Evolutionary conservation across 2,113 vertebrate species (phyloP), one percentile per base, ranked within the genome.

Genomic region (Ornithorhynchus anatinus): DNA sequence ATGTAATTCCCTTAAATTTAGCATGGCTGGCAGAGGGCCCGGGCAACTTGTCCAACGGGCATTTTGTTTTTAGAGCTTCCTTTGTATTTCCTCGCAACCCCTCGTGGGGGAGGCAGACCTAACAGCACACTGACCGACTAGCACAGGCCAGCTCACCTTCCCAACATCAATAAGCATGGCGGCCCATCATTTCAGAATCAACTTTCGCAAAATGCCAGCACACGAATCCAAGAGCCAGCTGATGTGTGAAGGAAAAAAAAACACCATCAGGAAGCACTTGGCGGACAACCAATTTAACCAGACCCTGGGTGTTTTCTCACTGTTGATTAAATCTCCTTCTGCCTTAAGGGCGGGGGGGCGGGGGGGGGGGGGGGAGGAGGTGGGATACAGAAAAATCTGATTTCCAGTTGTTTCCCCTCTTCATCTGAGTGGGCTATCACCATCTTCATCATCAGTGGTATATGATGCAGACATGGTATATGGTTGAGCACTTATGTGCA

Each of bases 151-250:
- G 75, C 61, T 72, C 84, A 72, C 75, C 83, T 87, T 79, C 77
- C 79, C 73, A 36, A 61, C 57, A 90, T 89, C 88, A 69, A 81
- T 86, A 84, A 67, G 60, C 54, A 59, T 67, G 75, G 76, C 84
- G 84, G 91, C 85, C 76, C 89, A 85, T 69, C 81, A 66, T 5
- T 20, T 56, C 47, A 82, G 68, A 72, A 77, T 61, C 48, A 74
- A 43, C 50, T 54, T 67, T 75, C 67, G 78, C 80, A 84, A 85
- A 88, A 88, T 42, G 69, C 69, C 13, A 47, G 73, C 63, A 75
- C 40, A 5, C 23, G 59, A 74, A 70, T 57, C 59, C 81, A 85
- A 0, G 32, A 59, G 52, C 63, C 77, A 84, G 37, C 63, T 86
- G 82, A 84, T 79, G 69, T 77, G 84, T 66, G 20, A 81, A 7